Evolutionary conservation across 2,888 invertebrate species (phyloP), one percentile per base, ranked within the genome.

Genomic region (Drosophila leonis): DNA sequence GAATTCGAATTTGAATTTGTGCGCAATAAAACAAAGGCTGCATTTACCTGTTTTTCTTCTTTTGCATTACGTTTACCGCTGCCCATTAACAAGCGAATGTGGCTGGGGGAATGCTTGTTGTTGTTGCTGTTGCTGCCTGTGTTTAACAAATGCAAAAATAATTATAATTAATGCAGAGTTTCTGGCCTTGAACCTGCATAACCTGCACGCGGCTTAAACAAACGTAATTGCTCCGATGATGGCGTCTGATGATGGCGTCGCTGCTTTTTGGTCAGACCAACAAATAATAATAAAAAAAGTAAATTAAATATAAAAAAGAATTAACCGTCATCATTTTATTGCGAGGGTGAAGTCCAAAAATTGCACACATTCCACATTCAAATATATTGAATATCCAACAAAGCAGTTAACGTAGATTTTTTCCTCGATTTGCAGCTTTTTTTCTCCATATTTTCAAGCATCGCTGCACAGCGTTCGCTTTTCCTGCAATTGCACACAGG

Each of bases 161-260:
- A 86, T 87, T 88, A 89, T 86, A 89, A 86, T 89, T 89, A 85
- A 87, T 87, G 90, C 86, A 87, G 90, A 87, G 79, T 68, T 86
- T 88, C 69, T 81, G 80, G 83, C 90, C 86, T 89, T 87, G 86
- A 87, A 87, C 90, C 89, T 87, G 90, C 87, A 80, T 86, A 85
- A 85, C 84, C 88, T 78, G 88, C 72, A 78, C 27, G 56, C 72
- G 65, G 87, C 80, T 83, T 80, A 83, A 80, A 80, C 60, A 67
- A 80, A 69, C 76, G 80, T 79, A 79, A 79, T 79, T 79, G 69
- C 80, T 75, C 56, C 20, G 64, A 46, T 52, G 69, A 51, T 44
- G 65, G 56, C 60, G 78, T 72, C 59, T n/a, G 64, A 46, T 60
- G 69, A 51, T 44, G 65, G 57, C 60, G 78, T 57, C 61, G 71